phyloP scores from a whole-genome alignment of 2,113 vertebrate genomes.

The Periophthalmus modestus region DNA sequence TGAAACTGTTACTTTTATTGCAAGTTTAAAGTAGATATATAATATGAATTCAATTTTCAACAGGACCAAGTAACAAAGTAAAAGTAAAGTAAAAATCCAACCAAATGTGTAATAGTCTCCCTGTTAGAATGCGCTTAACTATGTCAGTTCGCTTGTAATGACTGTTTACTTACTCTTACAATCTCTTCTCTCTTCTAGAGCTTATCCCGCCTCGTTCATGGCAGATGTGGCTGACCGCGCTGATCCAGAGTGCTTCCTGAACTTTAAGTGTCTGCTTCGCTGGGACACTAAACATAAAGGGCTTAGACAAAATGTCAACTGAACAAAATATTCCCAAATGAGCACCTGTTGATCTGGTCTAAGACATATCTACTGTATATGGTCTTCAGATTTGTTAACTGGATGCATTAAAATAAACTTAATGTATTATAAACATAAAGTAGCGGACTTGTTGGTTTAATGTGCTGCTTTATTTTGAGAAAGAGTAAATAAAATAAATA shows the following conservation, averaged over 20 bases:
- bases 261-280: conserved; percentile 35
- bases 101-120: too few relatives aligned
- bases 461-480: conserved; percentile 41
- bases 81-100: too few relatives aligned
- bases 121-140: too few relatives aligned
- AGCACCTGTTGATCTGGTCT: conserved; percentile 56
- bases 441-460: conserved; percentile 40
- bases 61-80: too few relatives aligned
- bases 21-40: too few relatives aligned
- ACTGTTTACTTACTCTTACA: neutral
- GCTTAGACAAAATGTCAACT: conserved; percentile 64
- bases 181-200: conserved; percentile 21
- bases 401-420: conserved; percentile 66
- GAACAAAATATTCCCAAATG: conserved; percentile 43
- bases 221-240: conserved; percentile 40
- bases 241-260: conserved; percentile 69
- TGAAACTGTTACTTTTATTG: too few relatives aligned
- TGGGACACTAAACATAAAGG: conserved; percentile 62
- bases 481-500: conserved; percentile 18
- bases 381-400: conserved; percentile 70
- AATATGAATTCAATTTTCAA: too few relatives aligned
- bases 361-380: conserved; percentile 69
- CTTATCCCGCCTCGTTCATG: conserved; percentile 24
- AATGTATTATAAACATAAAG: conserved; percentile 32
- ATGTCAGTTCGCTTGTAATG: neutral